A percentile compares a stretch with the other conserved stretches of the same genome.
Conservation (phyloP, 2,113 vertebrate genomes). For the Microtus richardsoni region DNA sequence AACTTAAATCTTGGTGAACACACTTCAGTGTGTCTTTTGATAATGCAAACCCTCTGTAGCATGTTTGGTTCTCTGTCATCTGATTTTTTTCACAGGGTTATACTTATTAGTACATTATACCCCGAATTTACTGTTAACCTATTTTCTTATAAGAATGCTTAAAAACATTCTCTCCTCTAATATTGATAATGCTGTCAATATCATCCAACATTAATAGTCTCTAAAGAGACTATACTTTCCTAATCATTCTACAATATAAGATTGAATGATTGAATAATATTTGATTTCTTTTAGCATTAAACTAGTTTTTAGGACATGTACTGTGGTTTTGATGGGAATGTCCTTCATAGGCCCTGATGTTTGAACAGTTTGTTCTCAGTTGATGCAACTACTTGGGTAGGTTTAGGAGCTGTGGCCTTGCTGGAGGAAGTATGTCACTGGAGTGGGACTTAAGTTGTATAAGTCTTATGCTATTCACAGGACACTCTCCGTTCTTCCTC, state of each 20-base stretch:
- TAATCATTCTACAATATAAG: background rate
- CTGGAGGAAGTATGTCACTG: background rate
- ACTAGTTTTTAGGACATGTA: background rate
- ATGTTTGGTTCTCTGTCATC: background rate
- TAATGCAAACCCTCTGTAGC: background rate
- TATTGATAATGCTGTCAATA: background rate
- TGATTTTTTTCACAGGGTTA: background rate
- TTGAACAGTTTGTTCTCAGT: background rate
- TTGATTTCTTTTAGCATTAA: background rate
- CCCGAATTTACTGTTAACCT: background rate
- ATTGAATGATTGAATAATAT: background rate
- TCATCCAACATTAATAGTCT: background rate
- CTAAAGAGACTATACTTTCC: conserved; percentile 1
- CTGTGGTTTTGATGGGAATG: background rate
- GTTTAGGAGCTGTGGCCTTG: background rate
- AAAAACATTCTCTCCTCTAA: background rate
- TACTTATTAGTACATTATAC: background rate
- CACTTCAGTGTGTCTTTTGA: background rate
- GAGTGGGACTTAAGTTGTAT: background rate
- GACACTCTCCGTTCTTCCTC: background rate
- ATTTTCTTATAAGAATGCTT: background rate
- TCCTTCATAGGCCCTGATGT: background rate
- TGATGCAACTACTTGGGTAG: background rate
- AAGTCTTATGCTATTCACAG: background rate
- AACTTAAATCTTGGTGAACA: background rate